phyloP scores from a whole-genome alignment of 2,797 vertebrate genomes.

The Carcharodon carcharias region DNA sequence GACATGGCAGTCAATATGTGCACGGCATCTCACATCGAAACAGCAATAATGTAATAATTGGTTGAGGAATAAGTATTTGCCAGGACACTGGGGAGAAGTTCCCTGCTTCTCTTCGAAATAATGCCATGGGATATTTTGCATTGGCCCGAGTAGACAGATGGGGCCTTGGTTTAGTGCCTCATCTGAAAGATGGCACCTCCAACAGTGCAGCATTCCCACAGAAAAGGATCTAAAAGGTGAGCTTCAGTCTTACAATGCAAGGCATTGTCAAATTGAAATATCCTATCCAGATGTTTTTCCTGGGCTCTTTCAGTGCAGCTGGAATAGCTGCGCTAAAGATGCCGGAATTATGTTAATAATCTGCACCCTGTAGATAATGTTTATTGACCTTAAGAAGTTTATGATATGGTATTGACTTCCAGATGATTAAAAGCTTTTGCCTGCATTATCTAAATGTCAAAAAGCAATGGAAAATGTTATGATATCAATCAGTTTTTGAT shows the following conservation, averaged over 20 bases:
- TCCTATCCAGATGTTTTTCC: neutral
- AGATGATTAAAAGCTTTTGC: neutral
- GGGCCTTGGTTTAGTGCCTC: no score
- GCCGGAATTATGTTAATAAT: neutral
- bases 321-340: neutral
- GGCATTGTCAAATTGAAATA: neutral
- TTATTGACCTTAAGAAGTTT: neutral
- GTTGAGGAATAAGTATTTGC: no score
- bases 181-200: no score
- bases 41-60: no score
- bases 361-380: neutral
- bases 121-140: no score
- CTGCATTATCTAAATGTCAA: neutral
- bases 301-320: no score
- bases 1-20: no score
- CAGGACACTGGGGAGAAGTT: no score
- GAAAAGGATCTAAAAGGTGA: neutral
- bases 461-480: conserved; percentile 1
- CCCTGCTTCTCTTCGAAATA: no score
- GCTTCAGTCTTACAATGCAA: neutral
- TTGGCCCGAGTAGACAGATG: no score
- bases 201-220: no score
- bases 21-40: no score
- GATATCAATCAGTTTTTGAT: neutral
- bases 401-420: neutral